These are phyloP conservation scores for Perca schrenkii DNA, from an alignment of 2,113 vertebrate species.

Conservation along the genomic window DNA sequence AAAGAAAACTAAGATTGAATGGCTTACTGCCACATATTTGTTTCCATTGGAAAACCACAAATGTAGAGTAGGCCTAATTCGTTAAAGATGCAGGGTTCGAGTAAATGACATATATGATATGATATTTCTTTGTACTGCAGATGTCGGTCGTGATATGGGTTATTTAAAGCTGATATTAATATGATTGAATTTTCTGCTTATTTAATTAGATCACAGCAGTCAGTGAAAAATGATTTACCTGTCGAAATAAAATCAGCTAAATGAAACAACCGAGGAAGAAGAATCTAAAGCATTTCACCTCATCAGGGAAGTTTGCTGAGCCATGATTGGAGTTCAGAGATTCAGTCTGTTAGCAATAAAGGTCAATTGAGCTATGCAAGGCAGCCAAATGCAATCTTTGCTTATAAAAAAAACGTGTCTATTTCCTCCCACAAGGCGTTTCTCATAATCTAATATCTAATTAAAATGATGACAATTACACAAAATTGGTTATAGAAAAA, in stretches of 20 bases:
- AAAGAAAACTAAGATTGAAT: neutral
- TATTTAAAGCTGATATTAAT: neutral
- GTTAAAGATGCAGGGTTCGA: neutral
- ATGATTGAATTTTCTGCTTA: slow-evolving; percentile 2
- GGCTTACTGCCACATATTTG: neutral
- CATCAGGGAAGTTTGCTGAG: slow-evolving; percentile 62
- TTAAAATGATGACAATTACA: slow-evolving; percentile 35
- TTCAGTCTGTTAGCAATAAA: slow-evolving; percentile 78
- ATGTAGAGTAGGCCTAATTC: slow-evolving; percentile 11
- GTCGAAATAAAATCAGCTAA: slow-evolving; percentile 3
- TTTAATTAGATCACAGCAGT: slow-evolving; percentile 25
- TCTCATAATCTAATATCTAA: slow-evolving; percentile 43
- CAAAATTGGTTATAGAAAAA: slow-evolving; percentile 13
- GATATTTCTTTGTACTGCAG: slow-evolving; percentile 12
- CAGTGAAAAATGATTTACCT: neutral
- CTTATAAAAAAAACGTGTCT: slow-evolving; percentile 45
- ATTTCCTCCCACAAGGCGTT: slow-evolving; percentile 45
- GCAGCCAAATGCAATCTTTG: slow-evolving; percentile 73
- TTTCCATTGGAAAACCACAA: neutral
- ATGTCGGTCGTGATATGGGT: neutral
- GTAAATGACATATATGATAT: too few relatives aligned
- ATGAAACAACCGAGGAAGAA: slow-evolving; percentile 7
- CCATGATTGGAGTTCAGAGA: slow-evolving; percentile 58
- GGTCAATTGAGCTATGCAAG: slow-evolving; percentile 82
- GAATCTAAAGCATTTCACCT: slow-evolving; percentile 26